phyloP scores from a whole-genome alignment of 2,113 vertebrate genomes.

The Telmatochromis bifrenatus region DNA sequence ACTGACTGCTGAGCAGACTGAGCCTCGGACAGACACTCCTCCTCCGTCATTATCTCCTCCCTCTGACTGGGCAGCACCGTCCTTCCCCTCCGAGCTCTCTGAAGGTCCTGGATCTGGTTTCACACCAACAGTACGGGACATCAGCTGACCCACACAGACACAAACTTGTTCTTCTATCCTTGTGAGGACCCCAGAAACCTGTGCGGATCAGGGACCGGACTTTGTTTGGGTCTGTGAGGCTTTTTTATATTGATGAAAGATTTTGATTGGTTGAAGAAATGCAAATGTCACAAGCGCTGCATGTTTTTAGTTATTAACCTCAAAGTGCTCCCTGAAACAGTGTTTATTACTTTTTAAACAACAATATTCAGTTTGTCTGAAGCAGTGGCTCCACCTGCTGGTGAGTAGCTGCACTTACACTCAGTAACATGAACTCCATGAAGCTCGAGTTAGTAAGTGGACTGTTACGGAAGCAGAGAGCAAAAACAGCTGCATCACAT shows the following conservation, averaged over 20 bases:
- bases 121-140: background rate
- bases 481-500: accelerated
- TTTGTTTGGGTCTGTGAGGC: background rate
- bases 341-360: background rate
- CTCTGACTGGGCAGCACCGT: background rate
- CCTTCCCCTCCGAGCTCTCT: background rate
- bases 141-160: background rate
- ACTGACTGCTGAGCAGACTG: background rate
- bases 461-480: background rate
- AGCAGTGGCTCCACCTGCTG: background rate
- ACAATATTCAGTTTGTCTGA: background rate
- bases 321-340: background rate
- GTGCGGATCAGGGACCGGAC: accelerated
- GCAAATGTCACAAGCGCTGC: background rate
- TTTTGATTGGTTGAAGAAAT: background rate
- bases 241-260: accelerated
- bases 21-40: slow-evolving; percentile 1
- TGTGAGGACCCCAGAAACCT: background rate
- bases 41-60: background rate
- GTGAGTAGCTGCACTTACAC: background rate
- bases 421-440: background rate
- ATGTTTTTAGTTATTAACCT: background rate
- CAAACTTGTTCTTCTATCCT: background rate
- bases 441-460: accelerated
- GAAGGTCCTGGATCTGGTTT: background rate